Percentiles rank a stretch among this genome's conserved stretches.
phyloP scores from a whole-genome alignment of 2,888 invertebrate genomes.

The Eudemis profundana region DNA sequence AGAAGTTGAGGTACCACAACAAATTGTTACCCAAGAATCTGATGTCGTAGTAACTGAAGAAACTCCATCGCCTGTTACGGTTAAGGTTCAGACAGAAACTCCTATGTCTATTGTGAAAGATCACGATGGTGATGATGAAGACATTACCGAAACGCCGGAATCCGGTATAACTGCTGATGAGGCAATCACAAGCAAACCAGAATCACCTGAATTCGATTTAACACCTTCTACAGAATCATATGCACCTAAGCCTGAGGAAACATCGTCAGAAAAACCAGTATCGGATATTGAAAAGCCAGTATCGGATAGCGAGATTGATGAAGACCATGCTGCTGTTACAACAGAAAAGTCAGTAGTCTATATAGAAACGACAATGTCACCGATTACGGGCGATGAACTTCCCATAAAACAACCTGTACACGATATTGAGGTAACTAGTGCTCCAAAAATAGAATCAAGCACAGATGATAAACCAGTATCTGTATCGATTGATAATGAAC shows the following conservation, averaged over 20 bases:
- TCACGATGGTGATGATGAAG: constrained; percentile 10
- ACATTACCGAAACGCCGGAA: constrained; percentile 9
- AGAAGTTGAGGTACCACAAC: constrained; percentile 27
- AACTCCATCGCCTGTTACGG: constrained; percentile 14
- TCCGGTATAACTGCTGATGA: constrained; percentile 8
- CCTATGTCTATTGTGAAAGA: constrained; percentile 40
- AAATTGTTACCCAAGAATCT: constrained; percentile 34
- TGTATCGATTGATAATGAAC: constrained; percentile 6
- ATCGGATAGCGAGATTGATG: constrained; percentile 3
- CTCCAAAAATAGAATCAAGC: constrained; percentile 13
- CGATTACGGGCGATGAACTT: neutral
- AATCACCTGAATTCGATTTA: neutral
- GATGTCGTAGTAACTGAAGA: constrained; percentile 20
- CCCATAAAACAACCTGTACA: constrained; percentile 3
- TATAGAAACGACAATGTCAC: constrained; percentile 8
- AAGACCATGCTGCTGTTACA: neutral
- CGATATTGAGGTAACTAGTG: constrained; percentile 12
- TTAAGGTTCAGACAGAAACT: constrained; percentile 17
- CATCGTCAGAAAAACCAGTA: neutral
- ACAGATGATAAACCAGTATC: constrained; percentile 16
- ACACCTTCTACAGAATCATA: constrained; percentile 2
- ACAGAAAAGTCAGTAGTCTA: constrained; percentile 1
- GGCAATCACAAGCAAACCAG: constrained; percentile 8
- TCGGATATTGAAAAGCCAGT: constrained; percentile 11
- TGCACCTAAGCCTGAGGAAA: neutral